Percentiles rank a stretch among this genome's conserved stretches.
Evolutionary conservation across 2,888 invertebrate genomes (phyloP).

Genomic region (Oscheius sp.): DNA sequence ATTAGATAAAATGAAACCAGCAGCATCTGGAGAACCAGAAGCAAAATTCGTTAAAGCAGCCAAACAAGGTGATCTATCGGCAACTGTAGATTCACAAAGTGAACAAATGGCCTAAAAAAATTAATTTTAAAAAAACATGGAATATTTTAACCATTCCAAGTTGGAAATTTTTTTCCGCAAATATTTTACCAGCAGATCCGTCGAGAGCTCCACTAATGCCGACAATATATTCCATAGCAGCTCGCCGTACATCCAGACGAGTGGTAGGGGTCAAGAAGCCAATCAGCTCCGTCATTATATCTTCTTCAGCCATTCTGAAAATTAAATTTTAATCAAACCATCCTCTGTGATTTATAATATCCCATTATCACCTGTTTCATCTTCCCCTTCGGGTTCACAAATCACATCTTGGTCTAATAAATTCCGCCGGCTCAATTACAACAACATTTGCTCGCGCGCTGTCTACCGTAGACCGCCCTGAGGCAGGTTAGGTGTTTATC

Average conservation of each 20-base stretch:
- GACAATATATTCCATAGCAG: slow-evolving; percentile 50
- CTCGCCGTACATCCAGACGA: slow-evolving; percentile 48
- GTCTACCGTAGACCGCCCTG: not conserved
- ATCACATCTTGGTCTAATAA: not conserved
- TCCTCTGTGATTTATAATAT: too few species aligned
- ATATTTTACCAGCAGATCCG: slow-evolving; percentile 51
- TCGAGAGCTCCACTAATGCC: slow-evolving; percentile 48
- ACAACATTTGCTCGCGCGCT: not conserved
- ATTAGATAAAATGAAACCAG: slow-evolving; percentile 42
- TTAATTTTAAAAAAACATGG: not conserved
- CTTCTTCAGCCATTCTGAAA: slow-evolving; percentile 35
- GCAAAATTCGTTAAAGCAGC: slow-evolving; percentile 57
- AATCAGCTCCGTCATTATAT: slow-evolving; percentile 38
- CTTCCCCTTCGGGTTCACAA: too few species aligned
- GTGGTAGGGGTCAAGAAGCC: slow-evolving; percentile 40
- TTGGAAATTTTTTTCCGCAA: slow-evolving; percentile 39
- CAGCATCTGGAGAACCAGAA: slow-evolving; percentile 48
- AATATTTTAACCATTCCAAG: slow-evolving; percentile 38
- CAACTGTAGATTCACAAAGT: slow-evolving; percentile 46
- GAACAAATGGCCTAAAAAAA: slow-evolving; percentile 44
- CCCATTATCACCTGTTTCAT: too few species aligned
- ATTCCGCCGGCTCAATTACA: slow-evolving; percentile 13
- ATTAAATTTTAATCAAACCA: not conserved
- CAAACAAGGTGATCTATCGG: slow-evolving; percentile 49
- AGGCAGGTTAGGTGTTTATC: slow-evolving; percentile 16